Percentiles rank a stretch among this genome's conserved stretches.
Conservation (phyloP, 35 echinoderm and acorn worm species). For the Chiridota heheva region DNA sequence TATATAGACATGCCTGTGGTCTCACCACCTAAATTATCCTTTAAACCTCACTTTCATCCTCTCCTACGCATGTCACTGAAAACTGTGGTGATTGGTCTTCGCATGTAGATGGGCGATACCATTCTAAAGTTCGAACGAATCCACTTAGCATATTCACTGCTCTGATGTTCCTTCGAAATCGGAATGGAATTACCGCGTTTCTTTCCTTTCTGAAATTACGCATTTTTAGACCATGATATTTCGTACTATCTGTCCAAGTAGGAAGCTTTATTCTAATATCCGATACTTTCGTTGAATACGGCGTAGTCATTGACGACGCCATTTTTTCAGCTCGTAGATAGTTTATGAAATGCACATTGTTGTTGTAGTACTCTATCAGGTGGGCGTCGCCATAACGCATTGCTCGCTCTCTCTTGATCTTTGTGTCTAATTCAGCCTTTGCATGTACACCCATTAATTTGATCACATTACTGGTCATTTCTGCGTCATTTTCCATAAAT, state of each 20-base stretch:
- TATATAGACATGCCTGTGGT: no score
- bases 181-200: slow-evolving; percentile 55
- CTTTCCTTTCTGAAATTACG: slow-evolving; percentile 51
- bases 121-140: slow-evolving; percentile 54
- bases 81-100: no score
- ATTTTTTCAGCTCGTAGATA: slow-evolving; percentile 44
- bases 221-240: slow-evolving; percentile 43
- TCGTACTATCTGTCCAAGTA: slow-evolving; percentile 7
- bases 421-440: background rate
- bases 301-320: background rate
- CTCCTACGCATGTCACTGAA: no score
- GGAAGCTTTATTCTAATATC: background rate
- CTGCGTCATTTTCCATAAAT: background rate
- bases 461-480: background rate
- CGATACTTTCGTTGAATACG: background rate
- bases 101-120: slow-evolving; percentile 30
- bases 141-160: slow-evolving; percentile 22
- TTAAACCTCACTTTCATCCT: no score
- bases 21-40: no score
- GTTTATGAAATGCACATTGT: slow-evolving; percentile 42
- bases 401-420: background rate
- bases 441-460: background rate
- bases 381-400: background rate
- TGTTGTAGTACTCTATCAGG: slow-evolving; percentile 55
- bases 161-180: slow-evolving; percentile 34